A percentile compares a stretch with the other conserved stretches of the same genome.
Conservation (phyloP, 2,113 vertebrate species). For the Gracilinanus agilis region DNA sequence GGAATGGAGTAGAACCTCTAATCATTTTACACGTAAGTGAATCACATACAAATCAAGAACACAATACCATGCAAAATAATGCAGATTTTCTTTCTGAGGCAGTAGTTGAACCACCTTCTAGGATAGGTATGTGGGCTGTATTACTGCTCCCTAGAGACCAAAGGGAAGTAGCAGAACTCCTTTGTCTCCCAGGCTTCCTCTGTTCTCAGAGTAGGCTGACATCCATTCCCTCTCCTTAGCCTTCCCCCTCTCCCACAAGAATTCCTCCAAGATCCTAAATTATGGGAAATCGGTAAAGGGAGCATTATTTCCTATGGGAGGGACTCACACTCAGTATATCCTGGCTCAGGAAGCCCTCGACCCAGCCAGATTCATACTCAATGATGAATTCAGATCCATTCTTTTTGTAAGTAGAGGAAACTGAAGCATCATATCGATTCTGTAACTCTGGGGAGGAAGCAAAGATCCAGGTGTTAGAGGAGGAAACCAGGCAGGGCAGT, state of each 20-base stretch:
- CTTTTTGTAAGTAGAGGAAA: constrained; percentile 90
- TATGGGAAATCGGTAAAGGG: background rate
- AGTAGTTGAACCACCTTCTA: background rate
- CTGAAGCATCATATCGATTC: constrained; percentile 92
- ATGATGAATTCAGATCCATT: constrained; percentile 94
- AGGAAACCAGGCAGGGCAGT: background rate
- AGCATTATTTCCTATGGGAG: background rate
- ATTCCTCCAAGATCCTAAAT: background rate
- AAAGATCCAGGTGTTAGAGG: background rate
- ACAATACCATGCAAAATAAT: background rate
- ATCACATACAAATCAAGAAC: background rate
- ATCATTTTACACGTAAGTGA: background rate
- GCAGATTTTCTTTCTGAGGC: background rate
- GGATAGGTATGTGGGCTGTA: rapidly evolving
- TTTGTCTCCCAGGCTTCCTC: background rate
- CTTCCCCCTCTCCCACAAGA: background rate
- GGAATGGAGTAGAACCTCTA: background rate
- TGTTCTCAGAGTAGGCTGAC: background rate
- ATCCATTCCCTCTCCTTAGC: background rate
- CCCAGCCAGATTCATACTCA: constrained; percentile 90
- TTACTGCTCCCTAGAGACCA: background rate
- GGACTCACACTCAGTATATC: constrained; percentile 93
- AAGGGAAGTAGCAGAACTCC: background rate
- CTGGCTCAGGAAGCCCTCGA: constrained; percentile 96
- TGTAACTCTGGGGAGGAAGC: constrained; percentile 88